Conservation (phyloP, 2,113 vertebrate species). For the Atractosteus spatula region DNA sequence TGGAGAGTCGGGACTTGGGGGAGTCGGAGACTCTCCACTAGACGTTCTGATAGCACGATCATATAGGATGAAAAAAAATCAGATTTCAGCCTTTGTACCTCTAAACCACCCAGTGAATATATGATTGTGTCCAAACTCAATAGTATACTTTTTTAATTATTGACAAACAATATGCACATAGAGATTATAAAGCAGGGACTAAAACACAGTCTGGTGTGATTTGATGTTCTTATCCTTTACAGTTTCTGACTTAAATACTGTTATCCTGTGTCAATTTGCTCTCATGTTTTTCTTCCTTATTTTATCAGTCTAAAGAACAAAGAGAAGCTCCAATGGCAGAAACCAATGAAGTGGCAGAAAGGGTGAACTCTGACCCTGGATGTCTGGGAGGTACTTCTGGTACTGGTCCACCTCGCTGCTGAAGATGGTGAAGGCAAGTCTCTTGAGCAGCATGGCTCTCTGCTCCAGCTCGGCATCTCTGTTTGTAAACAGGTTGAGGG, state of each 20-base stretch:
- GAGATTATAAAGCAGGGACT: too few relatives aligned
- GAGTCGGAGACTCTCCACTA: constrained; percentile 95
- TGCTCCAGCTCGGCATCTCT: constrained; percentile 93
- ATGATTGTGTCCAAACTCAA: not conserved
- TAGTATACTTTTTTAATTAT: too few relatives aligned
- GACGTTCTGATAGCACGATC: constrained; percentile 77
- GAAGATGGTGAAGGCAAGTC: constrained; percentile 94
- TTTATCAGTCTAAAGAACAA: too few relatives aligned
- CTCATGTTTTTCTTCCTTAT: too few relatives aligned
- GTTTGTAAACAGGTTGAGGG: constrained; percentile 92
- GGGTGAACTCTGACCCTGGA: constrained; percentile 71
- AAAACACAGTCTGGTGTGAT: too few relatives aligned
- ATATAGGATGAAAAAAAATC: not conserved
- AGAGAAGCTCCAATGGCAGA: too few relatives aligned
- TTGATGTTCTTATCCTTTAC: too few relatives aligned
- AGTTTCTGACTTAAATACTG: too few relatives aligned
- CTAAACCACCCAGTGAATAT: not conserved
- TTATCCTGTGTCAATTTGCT: too few relatives aligned
- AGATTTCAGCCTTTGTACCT: not conserved
- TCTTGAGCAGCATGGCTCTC: constrained; percentile 95
- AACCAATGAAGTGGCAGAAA: not conserved
- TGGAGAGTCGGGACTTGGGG: constrained; percentile 97
- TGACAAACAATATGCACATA: too few relatives aligned
- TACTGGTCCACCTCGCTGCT: constrained; percentile 98
- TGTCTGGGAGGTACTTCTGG: constrained; percentile 94